Evolutionary conservation across 2,888 invertebrate genomes (phyloP).

Genomic region (Drosophila anomelani): DNA sequence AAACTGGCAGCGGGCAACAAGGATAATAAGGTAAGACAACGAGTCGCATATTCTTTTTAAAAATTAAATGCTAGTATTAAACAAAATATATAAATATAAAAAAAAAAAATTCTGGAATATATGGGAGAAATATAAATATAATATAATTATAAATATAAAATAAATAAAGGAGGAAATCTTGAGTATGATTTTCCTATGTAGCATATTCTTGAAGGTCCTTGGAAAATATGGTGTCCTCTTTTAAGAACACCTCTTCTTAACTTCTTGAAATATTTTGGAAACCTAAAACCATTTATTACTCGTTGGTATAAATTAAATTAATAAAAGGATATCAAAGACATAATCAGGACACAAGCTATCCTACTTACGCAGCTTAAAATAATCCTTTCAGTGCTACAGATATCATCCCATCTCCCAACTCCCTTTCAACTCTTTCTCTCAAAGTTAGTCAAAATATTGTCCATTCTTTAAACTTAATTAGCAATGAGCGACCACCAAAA

Average conservation of each 20-base stretch:
- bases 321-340: no score
- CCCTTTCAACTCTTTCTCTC: background rate
- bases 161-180: no score
- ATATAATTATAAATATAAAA: no score
- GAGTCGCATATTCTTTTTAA: accelerated
- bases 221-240: background rate
- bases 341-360: background rate
- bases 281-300: background rate
- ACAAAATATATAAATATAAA: no score
- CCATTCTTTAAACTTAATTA: slow-evolving; percentile 64
- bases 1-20: slow-evolving; percentile 61
- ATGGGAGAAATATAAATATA: no score
- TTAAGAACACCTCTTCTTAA: background rate
- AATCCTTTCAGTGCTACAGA: no score
- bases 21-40: slow-evolving; percentile 50
- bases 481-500: slow-evolving; percentile 42
- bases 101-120: background rate
- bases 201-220: background rate
- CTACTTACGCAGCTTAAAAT: background rate
- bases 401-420: background rate
- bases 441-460: background rate
- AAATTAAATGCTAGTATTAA: background rate
- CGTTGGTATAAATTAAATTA: no score
- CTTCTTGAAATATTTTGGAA: background rate
- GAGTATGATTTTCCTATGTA: background rate